These are phyloP conservation scores for Neodiprion virginianus DNA, from an alignment of 1,140 invertebrate genomes.

Conservation along the genomic window DNA sequence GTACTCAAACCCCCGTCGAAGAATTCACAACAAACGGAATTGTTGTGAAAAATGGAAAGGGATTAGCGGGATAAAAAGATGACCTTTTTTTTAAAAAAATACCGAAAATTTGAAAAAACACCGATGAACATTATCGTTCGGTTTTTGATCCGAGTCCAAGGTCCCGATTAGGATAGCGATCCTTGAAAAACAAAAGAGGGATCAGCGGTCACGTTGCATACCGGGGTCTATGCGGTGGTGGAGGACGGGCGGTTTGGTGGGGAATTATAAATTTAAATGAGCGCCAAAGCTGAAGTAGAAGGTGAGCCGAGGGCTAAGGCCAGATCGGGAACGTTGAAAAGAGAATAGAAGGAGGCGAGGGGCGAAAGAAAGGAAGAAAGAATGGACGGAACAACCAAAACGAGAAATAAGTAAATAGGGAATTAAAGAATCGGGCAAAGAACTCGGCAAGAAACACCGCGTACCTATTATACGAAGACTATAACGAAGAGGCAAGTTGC, in stretches of 20 bases:
- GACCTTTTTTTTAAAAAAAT: neutral
- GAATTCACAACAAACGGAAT: neutral
- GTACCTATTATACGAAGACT: too few species aligned
- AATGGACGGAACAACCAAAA: neutral
- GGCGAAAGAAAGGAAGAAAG: neutral
- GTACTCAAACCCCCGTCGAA: neutral
- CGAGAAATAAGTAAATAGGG: neutral
- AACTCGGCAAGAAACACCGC: neutral
- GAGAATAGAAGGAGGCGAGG: neutral
- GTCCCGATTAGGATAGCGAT: too few species aligned
- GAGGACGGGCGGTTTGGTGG: neutral
- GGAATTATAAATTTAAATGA: neutral
- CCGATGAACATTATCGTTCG: neutral
- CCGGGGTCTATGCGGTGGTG: too few species aligned
- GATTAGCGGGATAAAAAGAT: neutral
- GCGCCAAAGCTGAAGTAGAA: conserved; percentile 2
- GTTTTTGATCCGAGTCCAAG: neutral
- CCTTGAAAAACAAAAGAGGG: too few species aligned
- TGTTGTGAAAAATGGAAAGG: too few species aligned
- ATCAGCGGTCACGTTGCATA: too few species aligned
- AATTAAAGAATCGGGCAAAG: neutral
- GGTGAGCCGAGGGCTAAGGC: neutral
- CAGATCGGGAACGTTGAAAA: neutral
- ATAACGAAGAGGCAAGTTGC: too few species aligned
- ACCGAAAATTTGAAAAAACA: neutral